Evolutionary conservation across 2,797 vertebrate genomes (phyloP), one percentile per base, ranked within the genome.

Genomic region (Chloroceryle inda): DNA sequence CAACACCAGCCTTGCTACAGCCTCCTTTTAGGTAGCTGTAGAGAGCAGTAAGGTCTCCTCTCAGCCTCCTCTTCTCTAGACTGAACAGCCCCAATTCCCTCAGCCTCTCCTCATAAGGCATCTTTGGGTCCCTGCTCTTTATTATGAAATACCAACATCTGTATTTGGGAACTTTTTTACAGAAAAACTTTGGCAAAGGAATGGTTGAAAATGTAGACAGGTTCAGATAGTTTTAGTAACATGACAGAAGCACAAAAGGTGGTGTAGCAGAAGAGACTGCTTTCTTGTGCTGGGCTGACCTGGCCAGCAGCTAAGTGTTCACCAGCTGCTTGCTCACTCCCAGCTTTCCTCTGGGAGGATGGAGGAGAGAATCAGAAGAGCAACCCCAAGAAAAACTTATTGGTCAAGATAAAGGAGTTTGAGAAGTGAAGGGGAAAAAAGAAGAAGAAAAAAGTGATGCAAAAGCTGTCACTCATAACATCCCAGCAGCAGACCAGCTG

Each of bases 301-400:
- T 0, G 0, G n/a, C 40, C 38, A 47, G 4, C 18, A 62, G 3
- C 18, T 49, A 53, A 56, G 8, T 17, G 5, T 6, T 45, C 27
- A 24, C 20, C 27, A 73, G 40, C 13, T 1, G 0, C 20, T 83
- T 20, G 4, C 14, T 80, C 40, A 74, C 6, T 40, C 20, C 50
- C 21, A 31, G 18, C 18, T 5, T 66, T 35, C 18, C 9, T 10
- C 38, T 9, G 22, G 29, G 14, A 68, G 0, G 0, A 27, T 24
- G 23, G 19, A 49, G 19, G 33, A 76, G 22, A 75, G 16, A 67
- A 74, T 33, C 49, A 53, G 67, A 64, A 89, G 40, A 49, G 4
- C 27, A 73, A n/a, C 53, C 9, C 16, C 1, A 2, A 53, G 33
- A 31, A 88, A 55, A 78, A 44, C 19, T 27, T 12, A 40, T 2